Evolutionary conservation across 2,113 vertebrate species (phyloP).

Genomic region (Suricata suricatta): DNA sequence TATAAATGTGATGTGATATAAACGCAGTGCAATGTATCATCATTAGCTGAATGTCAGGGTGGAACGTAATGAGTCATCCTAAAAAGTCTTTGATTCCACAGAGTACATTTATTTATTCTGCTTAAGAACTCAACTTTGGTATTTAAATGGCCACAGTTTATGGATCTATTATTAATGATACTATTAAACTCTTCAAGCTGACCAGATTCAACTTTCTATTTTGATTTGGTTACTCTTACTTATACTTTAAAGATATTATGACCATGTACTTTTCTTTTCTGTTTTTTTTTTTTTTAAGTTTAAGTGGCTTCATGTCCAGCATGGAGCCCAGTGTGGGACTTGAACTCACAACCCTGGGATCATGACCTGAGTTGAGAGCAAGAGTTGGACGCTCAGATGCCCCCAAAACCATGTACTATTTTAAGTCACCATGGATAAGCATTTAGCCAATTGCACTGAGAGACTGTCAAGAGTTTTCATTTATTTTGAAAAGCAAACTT

Average conservation of each 20-base stretch:
- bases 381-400: too few species aligned
- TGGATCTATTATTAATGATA: slow-evolving; percentile 82
- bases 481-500: slow-evolving; percentile 38
- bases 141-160: slow-evolving; percentile 80
- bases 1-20: slow-evolving; percentile 49
- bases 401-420: background rate
- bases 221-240: slow-evolving; percentile 74
- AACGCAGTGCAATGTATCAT: slow-evolving; percentile 61
- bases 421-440: slow-evolving; percentile 47
- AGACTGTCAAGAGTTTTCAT: background rate
- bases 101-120: slow-evolving; percentile 75
- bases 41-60: slow-evolving; percentile 56
- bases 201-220: slow-evolving; percentile 72
- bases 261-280: slow-evolving; percentile 55
- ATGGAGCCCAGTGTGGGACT: too few species aligned
- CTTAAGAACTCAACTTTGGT: slow-evolving; percentile 74
- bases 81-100: slow-evolving; percentile 69
- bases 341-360: too few species aligned
- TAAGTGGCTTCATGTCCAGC: too few species aligned
- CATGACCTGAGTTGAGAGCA: too few species aligned
- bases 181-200: slow-evolving; percentile 69
- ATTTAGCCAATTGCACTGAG: slow-evolving; percentile 66
- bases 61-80: slow-evolving; percentile 72
- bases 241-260: slow-evolving; percentile 73
- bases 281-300: background rate